Conservation (phyloP, 2,888 invertebrate genomes). For the Noctuana brunneofusca region DNA sequence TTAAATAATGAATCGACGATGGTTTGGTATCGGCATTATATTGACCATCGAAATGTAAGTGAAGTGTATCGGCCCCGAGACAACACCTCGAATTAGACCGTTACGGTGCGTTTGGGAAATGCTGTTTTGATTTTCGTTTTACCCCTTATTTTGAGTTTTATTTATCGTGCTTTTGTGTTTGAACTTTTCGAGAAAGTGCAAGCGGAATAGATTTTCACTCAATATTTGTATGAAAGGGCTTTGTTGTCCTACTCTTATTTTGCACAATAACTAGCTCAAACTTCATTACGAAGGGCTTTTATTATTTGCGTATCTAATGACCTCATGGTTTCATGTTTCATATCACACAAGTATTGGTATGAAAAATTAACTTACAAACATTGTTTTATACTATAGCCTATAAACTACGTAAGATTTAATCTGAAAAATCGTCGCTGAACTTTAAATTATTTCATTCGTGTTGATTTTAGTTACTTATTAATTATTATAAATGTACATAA, state of each 20-base stretch:
- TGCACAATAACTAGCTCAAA: too few relatives aligned
- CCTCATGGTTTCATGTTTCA: too few relatives aligned
- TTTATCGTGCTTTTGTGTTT: not conserved
- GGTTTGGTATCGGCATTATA: not conserved
- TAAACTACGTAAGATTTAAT: too few relatives aligned
- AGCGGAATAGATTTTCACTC: not conserved
- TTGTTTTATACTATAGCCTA: too few relatives aligned
- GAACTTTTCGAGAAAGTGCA: not conserved
- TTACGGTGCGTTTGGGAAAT: slow-evolving; percentile 7
- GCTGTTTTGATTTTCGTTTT: not conserved
- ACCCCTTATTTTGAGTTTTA: not conserved
- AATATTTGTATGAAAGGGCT: not conserved
- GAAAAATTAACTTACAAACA: too few relatives aligned
- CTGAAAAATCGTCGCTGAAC: too few relatives aligned
- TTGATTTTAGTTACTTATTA: too few relatives aligned
- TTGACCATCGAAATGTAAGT: not conserved
- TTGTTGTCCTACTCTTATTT: not conserved
- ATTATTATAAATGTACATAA: too few relatives aligned
- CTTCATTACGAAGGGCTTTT: too few relatives aligned
- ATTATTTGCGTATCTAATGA: too few relatives aligned
- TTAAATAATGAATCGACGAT: not conserved
- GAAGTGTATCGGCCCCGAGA: not conserved
- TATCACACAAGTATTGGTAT: too few relatives aligned
- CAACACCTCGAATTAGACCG: not conserved
- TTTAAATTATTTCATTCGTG: too few relatives aligned